phyloP scores from a whole-genome alignment of 2,888 invertebrate genomes.

The Leucophora obtusa region DNA sequence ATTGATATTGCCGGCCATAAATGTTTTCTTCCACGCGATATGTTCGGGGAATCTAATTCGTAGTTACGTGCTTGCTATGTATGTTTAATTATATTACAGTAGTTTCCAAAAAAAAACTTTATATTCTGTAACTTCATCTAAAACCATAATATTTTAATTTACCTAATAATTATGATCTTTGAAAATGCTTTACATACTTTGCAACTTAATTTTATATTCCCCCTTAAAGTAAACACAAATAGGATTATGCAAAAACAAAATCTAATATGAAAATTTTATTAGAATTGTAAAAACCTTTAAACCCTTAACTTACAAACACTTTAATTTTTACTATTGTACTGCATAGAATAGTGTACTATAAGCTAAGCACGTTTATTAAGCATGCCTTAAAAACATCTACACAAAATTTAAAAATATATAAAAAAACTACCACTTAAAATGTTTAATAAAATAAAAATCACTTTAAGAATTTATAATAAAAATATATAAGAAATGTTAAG shows the following conservation, averaged over 20 bases:
- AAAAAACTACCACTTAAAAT: conserved; percentile 25
- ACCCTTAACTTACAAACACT: background rate
- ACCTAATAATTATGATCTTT: too few relatives aligned
- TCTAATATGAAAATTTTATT: background rate
- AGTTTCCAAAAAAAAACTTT: too few relatives aligned
- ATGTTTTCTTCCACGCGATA: too few relatives aligned
- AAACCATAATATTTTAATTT: background rate
- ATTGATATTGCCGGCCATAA: too few relatives aligned
- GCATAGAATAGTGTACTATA: conserved; percentile 13
- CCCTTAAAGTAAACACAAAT: too few relatives aligned
- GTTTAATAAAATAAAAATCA: conserved; percentile 32
- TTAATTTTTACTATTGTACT: conserved; percentile 1
- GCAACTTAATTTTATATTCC: too few relatives aligned
- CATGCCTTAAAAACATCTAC: conserved; percentile 58
- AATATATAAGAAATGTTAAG: conserved; percentile 58
- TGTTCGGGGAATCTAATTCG: too few relatives aligned
- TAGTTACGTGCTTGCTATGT: too few relatives aligned
- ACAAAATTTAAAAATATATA: conserved; percentile 22
- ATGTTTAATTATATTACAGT: too few relatives aligned
- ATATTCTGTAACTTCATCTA: background rate
- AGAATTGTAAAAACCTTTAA: background rate
- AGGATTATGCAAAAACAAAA: background rate
- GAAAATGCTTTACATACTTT: too few relatives aligned
- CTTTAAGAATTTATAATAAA: conserved; percentile 24
- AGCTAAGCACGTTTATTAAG: conserved; percentile 58